Percentiles rank a stretch among this genome's conserved stretches.
phyloP scores from a whole-genome alignment of 2,113 vertebrate genomes.

The Strigops habroptila region DNA sequence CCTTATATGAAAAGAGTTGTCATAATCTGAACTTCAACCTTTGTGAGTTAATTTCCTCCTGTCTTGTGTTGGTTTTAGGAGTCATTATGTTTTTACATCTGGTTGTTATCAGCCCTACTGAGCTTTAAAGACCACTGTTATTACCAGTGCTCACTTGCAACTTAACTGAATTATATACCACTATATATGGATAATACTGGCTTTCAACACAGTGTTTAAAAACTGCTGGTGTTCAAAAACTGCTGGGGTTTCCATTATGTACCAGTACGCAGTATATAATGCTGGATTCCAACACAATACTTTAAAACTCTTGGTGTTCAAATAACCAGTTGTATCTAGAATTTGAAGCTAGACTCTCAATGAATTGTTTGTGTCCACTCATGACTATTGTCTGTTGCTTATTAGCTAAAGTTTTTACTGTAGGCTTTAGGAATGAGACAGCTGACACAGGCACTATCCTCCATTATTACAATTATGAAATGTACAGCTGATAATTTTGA shows the following conservation, averaged over 20 bases:
- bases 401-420: not conserved
- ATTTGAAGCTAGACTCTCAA: not conserved
- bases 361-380: not conserved
- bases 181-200: not conserved
- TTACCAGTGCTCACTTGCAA: not conserved
- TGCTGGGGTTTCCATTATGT: not conserved
- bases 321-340: not conserved
- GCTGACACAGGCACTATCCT: not conserved
- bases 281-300: not conserved
- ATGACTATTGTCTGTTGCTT: not conserved
- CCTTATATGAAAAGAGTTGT: not conserved
- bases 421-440: not conserved
- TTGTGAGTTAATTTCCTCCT: not conserved
- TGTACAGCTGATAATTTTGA: not conserved
- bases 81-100: not conserved
- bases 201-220: slow-evolving; percentile 36
- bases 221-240: slow-evolving; percentile 1
- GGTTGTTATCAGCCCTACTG: slow-evolving; percentile 4
- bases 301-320: slow-evolving; percentile 35
- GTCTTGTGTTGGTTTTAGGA: not conserved
- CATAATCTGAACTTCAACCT: not conserved
- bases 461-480: not conserved
- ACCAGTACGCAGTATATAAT: not conserved
- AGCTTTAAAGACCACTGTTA: slow-evolving; percentile 21
- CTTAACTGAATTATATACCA: slow-evolving; percentile 12